These are phyloP conservation scores for Crossocerus cetratus DNA, from an alignment of 2,888 invertebrate species.

Conservation along the genomic window DNA sequence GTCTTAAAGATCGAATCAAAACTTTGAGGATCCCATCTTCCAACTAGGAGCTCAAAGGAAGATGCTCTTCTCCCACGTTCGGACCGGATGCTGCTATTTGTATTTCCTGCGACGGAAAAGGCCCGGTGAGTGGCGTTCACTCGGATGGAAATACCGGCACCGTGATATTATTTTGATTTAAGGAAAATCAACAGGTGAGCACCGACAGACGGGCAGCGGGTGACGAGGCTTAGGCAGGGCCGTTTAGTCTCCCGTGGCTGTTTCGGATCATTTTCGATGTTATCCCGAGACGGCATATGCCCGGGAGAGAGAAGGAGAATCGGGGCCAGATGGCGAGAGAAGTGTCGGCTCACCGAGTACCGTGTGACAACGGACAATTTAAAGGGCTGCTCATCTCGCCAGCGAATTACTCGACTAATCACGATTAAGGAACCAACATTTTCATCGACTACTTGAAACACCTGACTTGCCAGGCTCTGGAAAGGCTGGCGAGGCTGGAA, in stretches of 20 bases:
- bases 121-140: background rate
- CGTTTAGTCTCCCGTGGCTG: slow-evolving; percentile 45
- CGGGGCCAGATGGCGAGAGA: slow-evolving; percentile 66
- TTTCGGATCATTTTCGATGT: slow-evolving; percentile 63
- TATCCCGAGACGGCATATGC: slow-evolving; percentile 67
- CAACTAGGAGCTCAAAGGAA: too few species aligned
- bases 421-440: background rate
- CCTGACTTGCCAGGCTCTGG: too few species aligned
- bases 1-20: background rate
- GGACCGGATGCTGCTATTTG: slow-evolving; percentile 22
- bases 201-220: slow-evolving; percentile 72
- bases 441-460: too few species aligned
- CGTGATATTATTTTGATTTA: slow-evolving; percentile 70
- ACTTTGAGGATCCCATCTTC: background rate
- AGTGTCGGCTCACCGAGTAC: slow-evolving; percentile 48
- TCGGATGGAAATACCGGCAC: slow-evolving; percentile 38
- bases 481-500: too few species aligned
- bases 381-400: slow-evolving; percentile 25
- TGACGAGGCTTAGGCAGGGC: slow-evolving; percentile 46
- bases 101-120: slow-evolving; percentile 27
- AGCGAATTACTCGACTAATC: slow-evolving; percentile 21
- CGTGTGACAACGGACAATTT: slow-evolving; percentile 53
- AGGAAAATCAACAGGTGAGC: slow-evolving; percentile 69
- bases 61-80: too few species aligned
- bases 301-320: slow-evolving; percentile 53